Evolutionary conservation across 1,140 invertebrate genomes (phyloP).

Genomic region (Saccostrea echinata): DNA sequence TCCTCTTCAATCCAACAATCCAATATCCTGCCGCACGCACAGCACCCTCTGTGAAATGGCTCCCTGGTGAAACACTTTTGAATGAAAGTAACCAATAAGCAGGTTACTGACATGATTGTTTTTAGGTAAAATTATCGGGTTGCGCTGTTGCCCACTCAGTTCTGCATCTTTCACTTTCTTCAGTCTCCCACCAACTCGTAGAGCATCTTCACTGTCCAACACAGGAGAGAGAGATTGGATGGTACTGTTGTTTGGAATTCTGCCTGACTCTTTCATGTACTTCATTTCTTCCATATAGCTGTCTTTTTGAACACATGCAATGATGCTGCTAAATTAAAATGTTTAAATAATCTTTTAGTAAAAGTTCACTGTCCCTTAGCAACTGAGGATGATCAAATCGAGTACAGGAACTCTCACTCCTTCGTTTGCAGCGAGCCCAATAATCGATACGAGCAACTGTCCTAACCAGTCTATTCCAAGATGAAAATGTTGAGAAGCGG

Average conservation of each 20-base stretch:
- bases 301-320: constrained; percentile 7
- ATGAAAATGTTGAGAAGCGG: constrained; percentile 21
- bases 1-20: constrained; percentile 52
- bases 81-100: constrained; percentile 58
- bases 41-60: constrained; percentile 48
- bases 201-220: too few relatives aligned
- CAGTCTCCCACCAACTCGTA: too few relatives aligned
- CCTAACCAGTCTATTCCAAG: constrained; percentile 25
- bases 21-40: constrained; percentile 60
- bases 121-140: constrained; percentile 58
- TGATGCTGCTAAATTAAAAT: too few relatives aligned
- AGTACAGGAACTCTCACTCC: neutral
- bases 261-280: neutral
- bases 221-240: too few relatives aligned
- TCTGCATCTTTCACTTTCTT: too few relatives aligned
- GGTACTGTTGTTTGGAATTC: too few relatives aligned
- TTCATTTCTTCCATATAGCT: constrained; percentile 8
- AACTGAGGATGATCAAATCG: constrained; percentile 18
- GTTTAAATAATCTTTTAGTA: too few relatives aligned
- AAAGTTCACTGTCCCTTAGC: constrained; percentile 27
- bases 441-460: constrained; percentile 26
- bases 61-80: constrained; percentile 56
- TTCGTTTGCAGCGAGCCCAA: neutral
- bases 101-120: constrained; percentile 48
- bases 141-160: too few relatives aligned